Evolutionary conservation across 2,888 invertebrate species (phyloP).

Genomic region (Ochropacha duplaris): DNA sequence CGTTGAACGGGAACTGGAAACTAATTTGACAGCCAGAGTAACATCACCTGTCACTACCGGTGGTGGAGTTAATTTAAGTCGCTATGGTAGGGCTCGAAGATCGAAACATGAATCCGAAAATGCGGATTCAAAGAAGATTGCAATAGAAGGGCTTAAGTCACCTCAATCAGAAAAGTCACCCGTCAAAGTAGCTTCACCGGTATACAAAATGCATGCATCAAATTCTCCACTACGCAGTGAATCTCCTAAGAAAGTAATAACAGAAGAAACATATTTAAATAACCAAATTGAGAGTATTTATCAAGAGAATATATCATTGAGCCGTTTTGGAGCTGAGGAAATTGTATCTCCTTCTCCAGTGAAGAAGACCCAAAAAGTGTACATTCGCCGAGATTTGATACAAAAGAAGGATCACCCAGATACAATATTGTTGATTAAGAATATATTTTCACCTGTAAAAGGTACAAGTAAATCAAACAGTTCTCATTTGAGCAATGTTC

Average conservation of each 20-base stretch:
- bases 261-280: conserved; percentile 41
- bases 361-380: conserved; percentile 62
- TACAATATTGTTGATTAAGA: conserved; percentile 58
- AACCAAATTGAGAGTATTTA: conserved; percentile 67
- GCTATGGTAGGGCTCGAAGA: conserved; percentile 84
- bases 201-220: conserved; percentile 69
- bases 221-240: conserved; percentile 59
- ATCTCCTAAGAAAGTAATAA: conserved; percentile 37
- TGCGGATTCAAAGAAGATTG: conserved; percentile 60
- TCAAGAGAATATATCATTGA: conserved; percentile 62
- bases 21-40: conserved; percentile 64
- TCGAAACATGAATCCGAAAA: conserved; percentile 74
- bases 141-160: conserved; percentile 47
- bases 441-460: conserved; percentile 63
- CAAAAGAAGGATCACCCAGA: conserved; percentile 68
- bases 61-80: conserved; percentile 70
- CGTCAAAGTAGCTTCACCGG: conserved; percentile 47
- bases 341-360: conserved; percentile 42
- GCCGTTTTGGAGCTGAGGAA: conserved; percentile 58
- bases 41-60: conserved; percentile 57
- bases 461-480: conserved; percentile 29
- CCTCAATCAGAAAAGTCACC: conserved; percentile 52
- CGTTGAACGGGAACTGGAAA: conserved; percentile 73
- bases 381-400: conserved; percentile 69
- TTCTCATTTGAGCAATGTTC: conserved; percentile 46